Conservation (phyloP, 1,140 invertebrate species). For the Solen grandis region DNA sequence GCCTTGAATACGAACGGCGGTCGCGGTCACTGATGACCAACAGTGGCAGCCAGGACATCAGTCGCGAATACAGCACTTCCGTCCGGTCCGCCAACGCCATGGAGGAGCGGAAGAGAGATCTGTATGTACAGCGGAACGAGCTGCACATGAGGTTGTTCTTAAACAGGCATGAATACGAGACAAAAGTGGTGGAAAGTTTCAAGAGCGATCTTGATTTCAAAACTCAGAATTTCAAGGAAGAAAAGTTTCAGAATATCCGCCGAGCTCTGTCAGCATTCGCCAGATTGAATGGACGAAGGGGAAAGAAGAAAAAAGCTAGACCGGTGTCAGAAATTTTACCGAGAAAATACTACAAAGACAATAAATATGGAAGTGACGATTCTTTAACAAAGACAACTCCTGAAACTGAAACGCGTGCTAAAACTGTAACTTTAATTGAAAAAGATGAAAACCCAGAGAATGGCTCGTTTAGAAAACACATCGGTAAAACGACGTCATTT, state of each 20-base stretch:
- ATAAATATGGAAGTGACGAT: background rate
- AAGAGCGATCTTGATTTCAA: conserved; percentile 37
- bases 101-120: conserved; percentile 16
- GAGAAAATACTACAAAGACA: conserved; percentile 25
- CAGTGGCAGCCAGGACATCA: conserved; percentile 14
- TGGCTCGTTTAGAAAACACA: too few species aligned
- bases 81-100: conserved; percentile 36
- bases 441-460: background rate
- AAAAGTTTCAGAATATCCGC: conserved; percentile 27
- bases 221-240: conserved; percentile 21
- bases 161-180: conserved; percentile 35
- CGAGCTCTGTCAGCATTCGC: conserved; percentile 18
- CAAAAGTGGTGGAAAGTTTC: conserved; percentile 13
- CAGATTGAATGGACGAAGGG: background rate
- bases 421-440: background rate
- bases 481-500: too few species aligned
- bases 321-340: conserved; percentile 30
- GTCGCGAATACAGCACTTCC: conserved; percentile 22
- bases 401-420: background rate
- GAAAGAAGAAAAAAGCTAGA: conserved; percentile 5
- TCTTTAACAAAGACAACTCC: background rate
- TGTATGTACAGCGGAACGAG: conserved; percentile 16
- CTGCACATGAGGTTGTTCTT: conserved; percentile 26
- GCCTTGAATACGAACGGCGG: conserved; percentile 36
- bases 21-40: background rate